These are phyloP conservation scores for Platanista minor DNA, from an alignment of 2,113 vertebrate species.

Conservation along the genomic window DNA sequence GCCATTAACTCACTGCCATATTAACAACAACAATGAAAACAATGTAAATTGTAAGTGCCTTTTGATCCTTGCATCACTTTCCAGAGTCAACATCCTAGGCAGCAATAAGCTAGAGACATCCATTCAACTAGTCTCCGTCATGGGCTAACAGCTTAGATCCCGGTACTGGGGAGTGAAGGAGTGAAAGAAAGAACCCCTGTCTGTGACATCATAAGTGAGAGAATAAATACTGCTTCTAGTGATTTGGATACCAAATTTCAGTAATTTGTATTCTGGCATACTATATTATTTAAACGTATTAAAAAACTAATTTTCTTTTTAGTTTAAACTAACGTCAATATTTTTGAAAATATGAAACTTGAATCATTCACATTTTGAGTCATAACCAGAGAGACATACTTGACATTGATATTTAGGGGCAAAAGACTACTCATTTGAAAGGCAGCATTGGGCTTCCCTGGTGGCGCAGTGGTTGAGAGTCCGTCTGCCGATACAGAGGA, in stretches of 20 bases:
- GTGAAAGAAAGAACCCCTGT: neutral
- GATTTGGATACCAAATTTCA: neutral
- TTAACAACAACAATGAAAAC: neutral
- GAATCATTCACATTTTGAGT: neutral
- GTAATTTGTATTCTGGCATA: neutral
- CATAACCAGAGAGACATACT: neutral
- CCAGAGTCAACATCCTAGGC: neutral
- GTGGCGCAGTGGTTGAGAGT: too few species aligned
- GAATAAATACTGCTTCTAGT: neutral
- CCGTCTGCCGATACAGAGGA: too few species aligned
- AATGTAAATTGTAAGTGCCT: neutral
- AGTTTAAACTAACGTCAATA: neutral
- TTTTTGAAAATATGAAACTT: neutral
- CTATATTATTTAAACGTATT: neutral
- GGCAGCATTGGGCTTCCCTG: too few species aligned
- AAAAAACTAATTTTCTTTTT: neutral
- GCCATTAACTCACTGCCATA: neutral
- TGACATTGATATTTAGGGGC: neutral
- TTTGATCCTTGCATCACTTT: neutral
- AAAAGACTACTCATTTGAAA: neutral
- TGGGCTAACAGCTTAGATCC: neutral
- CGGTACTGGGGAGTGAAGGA: neutral
- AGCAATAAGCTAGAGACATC: neutral
- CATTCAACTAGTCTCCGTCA: too few species aligned
- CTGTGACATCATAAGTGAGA: neutral